A percentile compares a stretch with the other conserved stretches of the same genome.
Conservation (phyloP, 2,888 invertebrate genomes). For the Pseudolycoriella hygida region DNA sequence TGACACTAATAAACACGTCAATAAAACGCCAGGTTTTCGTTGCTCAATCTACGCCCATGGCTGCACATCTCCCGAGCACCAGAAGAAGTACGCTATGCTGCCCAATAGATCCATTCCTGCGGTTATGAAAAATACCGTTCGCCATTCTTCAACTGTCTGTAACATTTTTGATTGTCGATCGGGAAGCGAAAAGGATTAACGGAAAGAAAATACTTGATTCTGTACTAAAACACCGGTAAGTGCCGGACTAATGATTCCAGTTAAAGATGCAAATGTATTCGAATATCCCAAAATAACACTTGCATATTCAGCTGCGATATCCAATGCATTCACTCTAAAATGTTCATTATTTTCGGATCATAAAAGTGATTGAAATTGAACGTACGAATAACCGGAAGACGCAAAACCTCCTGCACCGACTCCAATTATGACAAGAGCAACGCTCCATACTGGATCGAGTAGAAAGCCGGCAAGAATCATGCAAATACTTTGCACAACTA, state of each 20-base stretch:
- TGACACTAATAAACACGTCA: too few relatives aligned
- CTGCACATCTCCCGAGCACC: constrained; percentile 67
- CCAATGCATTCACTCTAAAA: constrained; percentile 49
- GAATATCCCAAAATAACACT: constrained; percentile 82
- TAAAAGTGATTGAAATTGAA: too few relatives aligned
- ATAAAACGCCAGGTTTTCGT: too few relatives aligned
- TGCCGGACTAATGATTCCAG: constrained; percentile 79
- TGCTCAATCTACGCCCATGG: constrained; percentile 43
- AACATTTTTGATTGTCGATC: too few relatives aligned
- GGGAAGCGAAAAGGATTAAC: too few relatives aligned
- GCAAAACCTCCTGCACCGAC: constrained; percentile 85
- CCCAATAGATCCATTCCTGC: constrained; percentile 66
- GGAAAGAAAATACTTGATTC: constrained; percentile 36
- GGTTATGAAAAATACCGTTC: constrained; percentile 69
- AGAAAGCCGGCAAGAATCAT: constrained; percentile 69
- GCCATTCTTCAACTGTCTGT: constrained; percentile 60
- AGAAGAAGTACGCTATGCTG: constrained; percentile 61
- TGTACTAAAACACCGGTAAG: constrained; percentile 65
- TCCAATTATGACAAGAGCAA: constrained; percentile 72
- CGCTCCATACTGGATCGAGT: constrained; percentile 43
- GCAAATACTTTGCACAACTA: constrained; percentile 63
- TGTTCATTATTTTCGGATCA: too few relatives aligned
- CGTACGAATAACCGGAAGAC: constrained; percentile 59
- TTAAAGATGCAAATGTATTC: constrained; percentile 78
- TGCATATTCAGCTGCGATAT: constrained; percentile 81